Base-by-base conservation (phyloP, 2,797 vertebrate genomes). In the Pangasius sanitwongsei region DNA sequence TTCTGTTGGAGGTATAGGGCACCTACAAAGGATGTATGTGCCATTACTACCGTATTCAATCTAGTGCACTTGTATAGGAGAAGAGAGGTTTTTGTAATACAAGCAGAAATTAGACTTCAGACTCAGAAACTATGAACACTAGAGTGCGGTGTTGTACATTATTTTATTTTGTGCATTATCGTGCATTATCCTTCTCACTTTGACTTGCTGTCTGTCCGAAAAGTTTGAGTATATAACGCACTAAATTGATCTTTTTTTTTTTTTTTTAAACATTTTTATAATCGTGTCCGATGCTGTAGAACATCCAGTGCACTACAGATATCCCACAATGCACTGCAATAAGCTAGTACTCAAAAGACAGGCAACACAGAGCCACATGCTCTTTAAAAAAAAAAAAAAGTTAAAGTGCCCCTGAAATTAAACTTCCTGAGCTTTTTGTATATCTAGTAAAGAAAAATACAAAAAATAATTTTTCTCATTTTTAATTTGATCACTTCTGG, bases 111-210 rank as follows among this genome's bases (percentile, higher is more conserved):
- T 13, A 55, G 63, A 15, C 37, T 1, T 13, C 53, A 84, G 55
- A 34, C 59, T 65, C 44, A 34, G 83, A 25, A 31, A 18, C 28
- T 80, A 20, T 44, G 15, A 70, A 31, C 92, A 77, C 83, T 80
- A 87, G 87, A 87, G 74, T 67, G 90, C 89, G 87, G 5, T 91
- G 81, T 91, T 88, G 87, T 83, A 12, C 34, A 37, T 20, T 9
- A 65, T 85, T 34, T 63, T 57, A 34, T 50, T 34, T 34, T 8
- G n/a, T 41, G 4, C 31, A 41, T 78, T 5, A 67, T 18, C 3
- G n/a, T 37, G 6, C 44, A 65, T 75, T 4, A 63, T 65, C n/a
- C n/a, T 20, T 41, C 48, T 75, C 9, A 9, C 11, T 53, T 77
- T 13, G 0, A 75, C 23, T 28, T 75, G 70, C 18, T 7, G 4